These are phyloP conservation scores for Hipposideros larvatus DNA, from an alignment of 2,797 vertebrate genomes.

Conservation along the genomic window DNA sequence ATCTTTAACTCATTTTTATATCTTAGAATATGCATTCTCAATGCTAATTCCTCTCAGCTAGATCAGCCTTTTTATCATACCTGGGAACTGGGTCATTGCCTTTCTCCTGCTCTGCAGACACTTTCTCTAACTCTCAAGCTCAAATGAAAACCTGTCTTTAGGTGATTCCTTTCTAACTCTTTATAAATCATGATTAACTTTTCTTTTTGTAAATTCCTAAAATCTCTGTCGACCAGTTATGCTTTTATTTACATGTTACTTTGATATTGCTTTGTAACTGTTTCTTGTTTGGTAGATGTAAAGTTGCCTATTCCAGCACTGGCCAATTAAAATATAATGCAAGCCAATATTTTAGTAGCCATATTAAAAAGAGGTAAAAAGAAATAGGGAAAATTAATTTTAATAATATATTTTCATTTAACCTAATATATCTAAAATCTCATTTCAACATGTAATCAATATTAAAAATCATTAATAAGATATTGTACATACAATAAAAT, in stretches of 20 bases:
- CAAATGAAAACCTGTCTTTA: neutral
- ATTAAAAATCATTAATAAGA: neutral
- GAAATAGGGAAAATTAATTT: neutral
- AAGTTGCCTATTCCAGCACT: neutral
- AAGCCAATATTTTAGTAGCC: neutral
- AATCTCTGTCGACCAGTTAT: neutral
- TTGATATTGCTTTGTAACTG: neutral
- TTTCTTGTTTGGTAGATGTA: neutral
- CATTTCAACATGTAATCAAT: neutral
- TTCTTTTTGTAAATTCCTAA: conserved; percentile 10
- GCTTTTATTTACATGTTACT: neutral
- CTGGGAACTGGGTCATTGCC: neutral
- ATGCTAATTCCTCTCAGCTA: neutral
- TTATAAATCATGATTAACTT: neutral
- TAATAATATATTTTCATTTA: conserved; percentile 52
- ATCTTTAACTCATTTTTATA: neutral
- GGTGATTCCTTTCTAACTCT: neutral
- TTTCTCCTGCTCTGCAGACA: neutral
- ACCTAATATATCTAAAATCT: neutral
- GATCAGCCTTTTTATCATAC: neutral
- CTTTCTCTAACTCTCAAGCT: neutral
- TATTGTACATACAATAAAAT: neutral
- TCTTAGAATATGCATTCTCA: neutral
- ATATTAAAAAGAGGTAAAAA: conserved; percentile 4
- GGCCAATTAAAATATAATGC: neutral